phyloP scores from a whole-genome alignment of 1,140 invertebrate species.

The Reticulitermes speratus region DNA sequence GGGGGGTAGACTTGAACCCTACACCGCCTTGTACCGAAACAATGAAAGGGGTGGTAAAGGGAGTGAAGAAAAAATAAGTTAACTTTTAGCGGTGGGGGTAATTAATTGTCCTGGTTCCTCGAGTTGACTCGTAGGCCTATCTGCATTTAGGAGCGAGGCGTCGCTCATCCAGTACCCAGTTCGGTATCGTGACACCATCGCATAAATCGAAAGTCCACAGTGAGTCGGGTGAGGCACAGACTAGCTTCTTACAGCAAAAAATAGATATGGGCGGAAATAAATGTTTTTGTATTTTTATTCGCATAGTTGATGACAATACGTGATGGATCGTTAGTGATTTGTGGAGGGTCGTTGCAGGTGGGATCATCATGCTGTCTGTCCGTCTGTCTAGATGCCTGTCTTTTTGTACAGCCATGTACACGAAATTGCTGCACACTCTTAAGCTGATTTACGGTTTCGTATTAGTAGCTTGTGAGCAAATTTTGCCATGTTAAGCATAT shows the following conservation, averaged over 20 bases:
- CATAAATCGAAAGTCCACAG: neutral
- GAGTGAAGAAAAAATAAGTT: constrained; percentile 4
- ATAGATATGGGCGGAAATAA: neutral
- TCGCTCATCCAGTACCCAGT: neutral
- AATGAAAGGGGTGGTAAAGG: constrained; percentile 19
- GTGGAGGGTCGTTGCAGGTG: neutral
- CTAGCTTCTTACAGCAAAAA: neutral
- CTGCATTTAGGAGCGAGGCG: neutral
- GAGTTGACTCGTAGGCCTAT: neutral
- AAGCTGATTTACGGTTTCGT: no score
- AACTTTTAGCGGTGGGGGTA: neutral
- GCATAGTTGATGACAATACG: neutral
- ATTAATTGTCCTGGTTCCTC: neutral
- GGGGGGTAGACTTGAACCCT: neutral
- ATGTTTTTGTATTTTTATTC: neutral
- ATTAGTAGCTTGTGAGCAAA: no score
- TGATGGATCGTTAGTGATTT: neutral
- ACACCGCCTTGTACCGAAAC: constrained; percentile 21
- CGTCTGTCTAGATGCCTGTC: neutral
- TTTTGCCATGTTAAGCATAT: no score
- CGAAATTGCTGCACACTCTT: neutral
- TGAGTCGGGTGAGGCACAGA: neutral
- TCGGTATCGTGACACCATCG: neutral
- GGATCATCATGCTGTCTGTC: neutral
- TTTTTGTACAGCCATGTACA: neutral